Percentiles rank a stretch among this genome's conserved stretches.
Conservation (phyloP, 2,113 vertebrate genomes). For the Phylloscopus trochiloides region DNA sequence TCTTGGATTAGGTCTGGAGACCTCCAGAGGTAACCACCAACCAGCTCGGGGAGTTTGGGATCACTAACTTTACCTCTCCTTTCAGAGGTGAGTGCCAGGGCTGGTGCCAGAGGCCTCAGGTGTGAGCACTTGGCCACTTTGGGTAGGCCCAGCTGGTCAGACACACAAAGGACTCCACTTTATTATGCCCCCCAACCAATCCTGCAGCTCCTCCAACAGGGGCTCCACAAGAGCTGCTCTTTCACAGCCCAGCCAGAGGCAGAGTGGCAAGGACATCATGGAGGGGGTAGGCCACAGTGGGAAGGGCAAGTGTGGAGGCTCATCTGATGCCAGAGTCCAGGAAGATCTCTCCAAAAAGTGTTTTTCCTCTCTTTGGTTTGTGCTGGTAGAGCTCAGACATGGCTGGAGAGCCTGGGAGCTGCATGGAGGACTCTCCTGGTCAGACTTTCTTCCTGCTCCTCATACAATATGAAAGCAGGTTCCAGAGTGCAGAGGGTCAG, state of each 20-base stretch:
- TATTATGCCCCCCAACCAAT: neutral
- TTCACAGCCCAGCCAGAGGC: neutral
- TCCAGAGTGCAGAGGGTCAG: neutral
- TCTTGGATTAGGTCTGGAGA: neutral
- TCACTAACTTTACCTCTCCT: neutral
- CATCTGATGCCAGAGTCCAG: neutral
- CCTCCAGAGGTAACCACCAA: neutral
- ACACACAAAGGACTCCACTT: neutral
- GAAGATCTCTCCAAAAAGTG: fast-evolving
- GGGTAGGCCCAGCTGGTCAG: neutral
- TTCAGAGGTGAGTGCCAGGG: neutral
- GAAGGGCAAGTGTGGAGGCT: neutral
- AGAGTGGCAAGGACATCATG: neutral
- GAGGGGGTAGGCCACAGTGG: neutral
- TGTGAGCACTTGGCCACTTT: neutral
- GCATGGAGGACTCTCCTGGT: neutral
- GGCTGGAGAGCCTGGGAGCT: neutral
- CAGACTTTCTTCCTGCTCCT: fast-evolving
- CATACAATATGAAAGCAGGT: neutral
- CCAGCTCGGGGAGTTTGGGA: neutral
- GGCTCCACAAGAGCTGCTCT: neutral
- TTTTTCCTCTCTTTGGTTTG: neutral
- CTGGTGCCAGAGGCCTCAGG: neutral
- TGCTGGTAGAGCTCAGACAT: neutral
- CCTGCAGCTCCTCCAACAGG: fast-evolving